Conservation (phyloP, 2,113 vertebrate species). For the Collichthys lucidus region DNA sequence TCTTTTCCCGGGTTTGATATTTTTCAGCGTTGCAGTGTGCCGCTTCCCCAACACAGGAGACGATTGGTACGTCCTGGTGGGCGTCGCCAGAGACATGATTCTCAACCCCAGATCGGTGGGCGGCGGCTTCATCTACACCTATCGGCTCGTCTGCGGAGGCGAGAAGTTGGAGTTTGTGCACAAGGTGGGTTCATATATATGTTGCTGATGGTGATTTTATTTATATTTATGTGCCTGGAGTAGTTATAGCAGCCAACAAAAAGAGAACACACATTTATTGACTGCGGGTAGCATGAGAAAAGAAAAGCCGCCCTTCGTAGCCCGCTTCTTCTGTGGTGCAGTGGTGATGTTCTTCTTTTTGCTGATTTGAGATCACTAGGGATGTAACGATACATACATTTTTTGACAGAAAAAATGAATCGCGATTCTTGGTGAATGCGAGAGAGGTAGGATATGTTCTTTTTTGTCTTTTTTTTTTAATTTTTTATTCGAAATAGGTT, state of each 20-base stretch:
- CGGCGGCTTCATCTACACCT: conserved; percentile 97
- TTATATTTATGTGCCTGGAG: too few relatives aligned
- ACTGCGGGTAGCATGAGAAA: too few relatives aligned
- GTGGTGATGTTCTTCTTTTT: neutral
- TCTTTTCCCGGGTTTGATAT: neutral
- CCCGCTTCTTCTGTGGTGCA: neutral
- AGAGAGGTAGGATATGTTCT: too few relatives aligned
- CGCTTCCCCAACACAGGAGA: conserved; percentile 93
- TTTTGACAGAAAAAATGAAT: too few relatives aligned
- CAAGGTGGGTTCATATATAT: conserved; percentile 86
- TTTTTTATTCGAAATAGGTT: too few relatives aligned
- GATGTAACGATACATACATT: too few relatives aligned
- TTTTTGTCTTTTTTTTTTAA: too few relatives aligned
- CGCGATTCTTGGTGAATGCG: too few relatives aligned
- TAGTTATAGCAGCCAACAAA: neutral
- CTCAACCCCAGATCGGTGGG: conserved; percentile 94
- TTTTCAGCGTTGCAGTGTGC: conserved; percentile 92
- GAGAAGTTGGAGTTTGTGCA: conserved; percentile 98
- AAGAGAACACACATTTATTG: neutral
- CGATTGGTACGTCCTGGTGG: conserved; percentile 97
- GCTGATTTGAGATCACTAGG: neutral
- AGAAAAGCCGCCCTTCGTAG: too few relatives aligned
- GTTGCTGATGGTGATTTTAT: too few relatives aligned
- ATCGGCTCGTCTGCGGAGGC: conserved; percentile 90
- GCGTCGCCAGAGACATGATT: conserved; percentile 96